Evolutionary conservation across 2,113 vertebrate species (phyloP).

Genomic region (Polypterus senegalus): DNA sequence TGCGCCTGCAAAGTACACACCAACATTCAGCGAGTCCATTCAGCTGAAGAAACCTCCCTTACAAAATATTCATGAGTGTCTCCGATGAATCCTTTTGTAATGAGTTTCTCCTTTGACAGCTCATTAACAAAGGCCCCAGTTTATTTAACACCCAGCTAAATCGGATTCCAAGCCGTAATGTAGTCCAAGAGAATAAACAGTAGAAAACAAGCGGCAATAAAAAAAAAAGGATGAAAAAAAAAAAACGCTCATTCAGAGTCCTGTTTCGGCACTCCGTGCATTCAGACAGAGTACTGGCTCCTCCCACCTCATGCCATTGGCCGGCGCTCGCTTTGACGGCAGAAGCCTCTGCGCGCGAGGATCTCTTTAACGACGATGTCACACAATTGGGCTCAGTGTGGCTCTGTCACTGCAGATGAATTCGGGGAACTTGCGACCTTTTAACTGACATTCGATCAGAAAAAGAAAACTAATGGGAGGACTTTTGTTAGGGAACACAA

Average conservation of each 20-base stretch:
- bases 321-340: conserved; percentile 36
- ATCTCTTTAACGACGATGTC: neutral
- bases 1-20: conserved; percentile 47
- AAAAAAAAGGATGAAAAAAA: conserved; percentile 26
- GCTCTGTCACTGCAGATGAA: conserved; percentile 19
- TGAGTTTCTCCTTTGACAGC: conserved; percentile 8
- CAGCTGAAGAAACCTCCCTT: conserved; percentile 46
- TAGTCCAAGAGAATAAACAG: conserved; percentile 3
- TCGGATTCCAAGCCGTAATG: conserved; percentile 2
- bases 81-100: conserved; percentile 39
- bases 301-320: conserved; percentile 58
- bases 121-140: conserved; percentile 14
- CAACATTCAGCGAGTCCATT: conserved; percentile 50
- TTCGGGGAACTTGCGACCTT: conserved; percentile 39
- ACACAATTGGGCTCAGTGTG: conserved; percentile 24
- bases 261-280: conserved; percentile 34
- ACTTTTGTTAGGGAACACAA: too few relatives aligned
- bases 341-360: neutral
- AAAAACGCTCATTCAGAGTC: conserved; percentile 48
- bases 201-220: conserved; percentile 21
- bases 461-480: too few relatives aligned
- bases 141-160: conserved; percentile 21
- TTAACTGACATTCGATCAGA: conserved; percentile 1
- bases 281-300: conserved; percentile 46
- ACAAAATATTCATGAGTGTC: conserved; percentile 49